A percentile compares a stretch with the other conserved stretches of the same genome.
These are phyloP conservation scores for Orchestia grillus DNA, from an alignment of 1,140 invertebrate species.

Conservation along the genomic window DNA sequence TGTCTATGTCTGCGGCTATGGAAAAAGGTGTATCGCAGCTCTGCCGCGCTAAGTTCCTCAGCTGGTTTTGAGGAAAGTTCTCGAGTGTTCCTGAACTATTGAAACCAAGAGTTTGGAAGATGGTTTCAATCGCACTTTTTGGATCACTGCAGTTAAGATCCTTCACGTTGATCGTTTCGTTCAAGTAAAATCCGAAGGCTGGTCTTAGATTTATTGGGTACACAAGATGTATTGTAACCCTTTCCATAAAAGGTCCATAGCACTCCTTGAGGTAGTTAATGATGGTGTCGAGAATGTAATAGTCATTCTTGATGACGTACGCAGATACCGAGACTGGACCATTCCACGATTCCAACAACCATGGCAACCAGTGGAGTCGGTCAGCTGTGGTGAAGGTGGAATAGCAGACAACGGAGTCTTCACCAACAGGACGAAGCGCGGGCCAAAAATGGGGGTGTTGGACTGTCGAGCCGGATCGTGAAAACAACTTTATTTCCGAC, in stretches of 20 bases:
- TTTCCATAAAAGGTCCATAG: background rate
- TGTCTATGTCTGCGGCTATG: background rate
- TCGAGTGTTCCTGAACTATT: background rate
- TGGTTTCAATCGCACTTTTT: background rate
- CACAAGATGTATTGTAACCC: slow-evolving; percentile 11
- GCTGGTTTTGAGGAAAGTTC: background rate
- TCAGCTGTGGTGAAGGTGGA: slow-evolving; percentile 5
- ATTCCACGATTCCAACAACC: background rate
- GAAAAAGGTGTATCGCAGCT: slow-evolving; percentile 12
- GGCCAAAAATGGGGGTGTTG: background rate
- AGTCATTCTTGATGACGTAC: background rate
- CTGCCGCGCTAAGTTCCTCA: background rate
- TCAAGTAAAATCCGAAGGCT: background rate
- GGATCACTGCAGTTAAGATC: background rate
- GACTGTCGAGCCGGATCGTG: background rate
- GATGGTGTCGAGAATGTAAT: background rate
- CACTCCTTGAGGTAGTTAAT: background rate
- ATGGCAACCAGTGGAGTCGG: background rate
- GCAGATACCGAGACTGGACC: slow-evolving; percentile 15
- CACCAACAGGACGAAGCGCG: background rate
- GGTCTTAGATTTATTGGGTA: background rate
- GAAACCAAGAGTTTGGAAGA: background rate
- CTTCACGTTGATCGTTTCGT: background rate
- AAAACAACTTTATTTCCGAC: background rate
- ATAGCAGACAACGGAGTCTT: background rate